Evolutionary conservation across 2,797 vertebrate species (phyloP).

Genomic region (Mareca penelope): DNA sequence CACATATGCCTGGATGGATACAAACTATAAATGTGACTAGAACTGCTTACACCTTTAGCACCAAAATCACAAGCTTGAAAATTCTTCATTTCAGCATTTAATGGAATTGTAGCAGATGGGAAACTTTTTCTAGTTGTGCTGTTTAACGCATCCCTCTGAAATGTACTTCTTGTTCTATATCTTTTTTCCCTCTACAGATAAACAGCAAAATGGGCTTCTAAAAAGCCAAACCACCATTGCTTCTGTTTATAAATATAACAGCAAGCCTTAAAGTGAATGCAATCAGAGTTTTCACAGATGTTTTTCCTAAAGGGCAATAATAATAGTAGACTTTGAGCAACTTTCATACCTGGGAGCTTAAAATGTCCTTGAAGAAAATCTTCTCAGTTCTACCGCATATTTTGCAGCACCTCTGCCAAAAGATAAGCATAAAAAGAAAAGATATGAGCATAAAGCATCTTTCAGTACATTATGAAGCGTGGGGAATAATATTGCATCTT

Average conservation of each 20-base stretch:
- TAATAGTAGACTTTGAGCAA: conserved; percentile 27
- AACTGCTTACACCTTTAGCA: conserved; percentile 26
- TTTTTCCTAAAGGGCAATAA: conserved; percentile 61
- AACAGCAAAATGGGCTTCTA: conserved; percentile 46
- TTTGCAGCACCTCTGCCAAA: conserved; percentile 16
- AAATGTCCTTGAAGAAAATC: conserved; percentile 56
- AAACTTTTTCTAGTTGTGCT: background rate
- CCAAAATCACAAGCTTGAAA: conserved; percentile 41
- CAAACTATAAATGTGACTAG: conserved; percentile 22
- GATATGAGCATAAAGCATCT: background rate
- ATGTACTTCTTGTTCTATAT: conserved; percentile 5
- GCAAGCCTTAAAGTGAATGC: conserved; percentile 18
- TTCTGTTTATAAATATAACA: conserved; percentile 39
- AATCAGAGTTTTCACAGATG: conserved; percentile 51
- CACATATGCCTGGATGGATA: background rate
- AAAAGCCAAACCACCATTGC: conserved; percentile 36
- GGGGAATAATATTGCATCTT: background rate
- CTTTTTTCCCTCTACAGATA: background rate
- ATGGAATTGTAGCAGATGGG: conserved; percentile 39
- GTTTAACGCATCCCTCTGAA: conserved; percentile 26
- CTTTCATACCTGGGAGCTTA: conserved; percentile 57
- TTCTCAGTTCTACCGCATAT: background rate
- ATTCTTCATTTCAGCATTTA: conserved; percentile 28
- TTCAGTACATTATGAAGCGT: background rate
- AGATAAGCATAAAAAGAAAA: conserved; percentile 24